Percentiles rank a stretch among this genome's conserved stretches.
Conservation (phyloP, 2,888 invertebrate species). For the Mechanitis messenoides region DNA sequence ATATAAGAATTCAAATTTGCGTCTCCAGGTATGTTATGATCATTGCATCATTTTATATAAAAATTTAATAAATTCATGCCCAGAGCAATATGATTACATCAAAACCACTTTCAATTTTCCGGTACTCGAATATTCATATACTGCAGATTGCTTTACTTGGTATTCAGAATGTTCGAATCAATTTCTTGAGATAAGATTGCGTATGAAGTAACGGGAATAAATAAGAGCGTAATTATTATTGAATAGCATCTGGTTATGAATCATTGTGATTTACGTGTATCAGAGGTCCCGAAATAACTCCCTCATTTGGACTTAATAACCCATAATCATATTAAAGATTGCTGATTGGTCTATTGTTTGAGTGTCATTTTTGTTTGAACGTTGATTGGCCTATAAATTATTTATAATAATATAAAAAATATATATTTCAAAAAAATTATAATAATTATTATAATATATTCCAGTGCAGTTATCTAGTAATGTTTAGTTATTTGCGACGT, state of each 20-base stretch:
- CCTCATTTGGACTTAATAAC: not conserved
- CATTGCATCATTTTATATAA: no score
- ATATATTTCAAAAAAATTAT: not conserved
- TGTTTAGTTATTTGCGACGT: constrained; percentile 24
- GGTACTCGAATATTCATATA: constrained; percentile 4
- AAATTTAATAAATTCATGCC: no score
- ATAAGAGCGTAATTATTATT: constrained; percentile 27
- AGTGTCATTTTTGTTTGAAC: no score
- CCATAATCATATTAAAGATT: not conserved
- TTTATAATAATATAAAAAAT: not conserved
- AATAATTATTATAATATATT: constrained; percentile 5
- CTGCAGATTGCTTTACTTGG: constrained; percentile 10
- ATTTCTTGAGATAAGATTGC: constrained; percentile 24
- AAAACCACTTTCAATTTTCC: no score
- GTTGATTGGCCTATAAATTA: not conserved
- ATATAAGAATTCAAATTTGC: no score
- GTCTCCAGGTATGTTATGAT: no score
- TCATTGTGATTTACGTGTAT: constrained; percentile 14
- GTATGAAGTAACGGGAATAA: constrained; percentile 22
- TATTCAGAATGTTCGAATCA: constrained; percentile 17
- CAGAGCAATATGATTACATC: no score
- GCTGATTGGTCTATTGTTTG: no score
- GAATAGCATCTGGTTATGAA: constrained; percentile 21
- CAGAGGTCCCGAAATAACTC: not conserved
- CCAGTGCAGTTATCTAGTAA: constrained; percentile 30